Evolutionary conservation across 1,140 invertebrate genomes (phyloP), one percentile per base, ranked within the genome.

Genomic region (Anastrepha ludens): DNA sequence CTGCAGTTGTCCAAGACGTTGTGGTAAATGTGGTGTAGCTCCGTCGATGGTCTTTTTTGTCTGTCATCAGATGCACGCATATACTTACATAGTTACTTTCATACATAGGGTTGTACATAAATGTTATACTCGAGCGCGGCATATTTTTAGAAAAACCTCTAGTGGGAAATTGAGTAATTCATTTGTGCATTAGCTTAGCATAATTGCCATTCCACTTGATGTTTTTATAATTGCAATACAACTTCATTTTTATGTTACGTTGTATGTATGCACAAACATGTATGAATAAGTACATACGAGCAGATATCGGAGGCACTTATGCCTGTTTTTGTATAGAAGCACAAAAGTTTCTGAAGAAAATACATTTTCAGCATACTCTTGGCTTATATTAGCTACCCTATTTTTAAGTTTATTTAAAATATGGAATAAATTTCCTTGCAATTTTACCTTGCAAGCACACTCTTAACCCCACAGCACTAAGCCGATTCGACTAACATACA

Each of bases 201-300:
- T 81, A 81, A 81, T 81, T 81, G 47, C 41, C 15, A 55, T 81
- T 41, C 47, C n/a, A 81, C 74, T 81, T 81, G 74, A 81, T 55
- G 47, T 81, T 55, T 81, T 81, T 29, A 81, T 81, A 81, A 81
- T 81, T 81, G 74, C 74, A n/a, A 29, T 81, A 55, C 15, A 81
- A 81, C 17, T 50, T 29, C 74, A 81, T 5, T 50, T 74, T 4
- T 47, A 47, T 74, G 67, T 41, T 4, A n/a, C 39, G 13, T 47
- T 74, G 41, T 39, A 11, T 8, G 11, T 55, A 8, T 55, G 6
- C 6, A 55, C 29, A 67, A 39, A 70, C 39, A 70, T 13, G 20
- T 41, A 29, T 29, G 29, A 0, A 29, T 29, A 29, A 29, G 29
- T 29, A 29, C 29, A 29, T 29, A 29, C 29, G 29, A 29, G 29